These are phyloP conservation scores for Athripsodes cinereus DNA, from an alignment of 2,888 invertebrate genomes.

Conservation along the genomic window DNA sequence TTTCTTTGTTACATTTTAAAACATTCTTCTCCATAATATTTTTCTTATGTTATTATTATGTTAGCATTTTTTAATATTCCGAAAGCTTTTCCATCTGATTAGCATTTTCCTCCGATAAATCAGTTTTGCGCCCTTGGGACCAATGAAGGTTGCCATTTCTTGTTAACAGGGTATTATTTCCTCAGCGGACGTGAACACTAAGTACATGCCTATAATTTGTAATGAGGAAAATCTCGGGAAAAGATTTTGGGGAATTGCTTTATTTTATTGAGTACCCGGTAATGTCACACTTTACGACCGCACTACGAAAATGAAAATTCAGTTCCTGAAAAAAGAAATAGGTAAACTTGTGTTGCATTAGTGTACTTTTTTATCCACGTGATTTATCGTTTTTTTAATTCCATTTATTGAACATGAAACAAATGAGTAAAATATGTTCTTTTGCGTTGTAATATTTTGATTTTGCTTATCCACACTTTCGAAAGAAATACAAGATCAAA, in stretches of 20 bases:
- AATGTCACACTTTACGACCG: too few species aligned
- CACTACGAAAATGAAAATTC: too few species aligned
- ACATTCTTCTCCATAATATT: neutral
- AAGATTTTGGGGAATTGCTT: neutral
- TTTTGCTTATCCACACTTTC: too few species aligned
- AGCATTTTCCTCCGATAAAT: slow-evolving; percentile 6
- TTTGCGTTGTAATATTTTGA: too few species aligned
- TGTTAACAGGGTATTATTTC: slow-evolving; percentile 10
- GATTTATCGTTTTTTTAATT: too few species aligned
- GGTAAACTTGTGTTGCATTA: too few species aligned
- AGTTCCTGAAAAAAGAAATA: too few species aligned
- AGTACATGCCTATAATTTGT: neutral
- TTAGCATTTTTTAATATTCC: slow-evolving; percentile 1
- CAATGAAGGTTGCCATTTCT: slow-evolving; percentile 1
- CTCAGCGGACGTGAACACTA: neutral
- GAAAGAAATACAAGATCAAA: too few species aligned
- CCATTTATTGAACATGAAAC: too few species aligned
- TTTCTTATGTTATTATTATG: neutral
- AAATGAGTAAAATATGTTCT: too few species aligned
- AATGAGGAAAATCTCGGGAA: neutral
- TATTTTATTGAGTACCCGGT: neutral
- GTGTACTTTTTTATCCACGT: too few species aligned
- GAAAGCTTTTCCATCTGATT: neutral
- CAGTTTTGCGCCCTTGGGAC: slow-evolving; percentile 6
- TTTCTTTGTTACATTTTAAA: too few species aligned